These are phyloP conservation scores for Falco berigora DNA, from an alignment of 2,797 vertebrate species.

Conservation along the genomic window DNA sequence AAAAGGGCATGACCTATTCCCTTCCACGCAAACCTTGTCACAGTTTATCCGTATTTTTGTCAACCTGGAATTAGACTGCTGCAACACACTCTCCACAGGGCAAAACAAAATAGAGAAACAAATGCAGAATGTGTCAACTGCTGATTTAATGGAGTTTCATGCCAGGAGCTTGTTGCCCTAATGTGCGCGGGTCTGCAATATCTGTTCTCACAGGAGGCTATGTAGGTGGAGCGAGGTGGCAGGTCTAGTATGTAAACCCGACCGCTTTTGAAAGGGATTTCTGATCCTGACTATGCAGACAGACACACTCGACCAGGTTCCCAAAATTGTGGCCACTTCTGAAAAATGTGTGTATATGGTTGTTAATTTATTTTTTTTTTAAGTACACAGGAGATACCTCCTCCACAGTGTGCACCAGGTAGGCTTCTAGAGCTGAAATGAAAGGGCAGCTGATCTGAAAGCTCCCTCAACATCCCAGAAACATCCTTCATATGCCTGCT, in stretches of 20 bases:
- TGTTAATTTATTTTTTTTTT: background rate
- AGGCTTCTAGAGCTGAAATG: background rate
- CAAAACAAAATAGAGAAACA: slow-evolving; percentile 60
- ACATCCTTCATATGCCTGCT: background rate
- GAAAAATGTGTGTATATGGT: background rate
- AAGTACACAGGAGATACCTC: background rate
- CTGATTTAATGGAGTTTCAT: slow-evolving; percentile 51
- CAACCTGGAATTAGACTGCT: slow-evolving; percentile 44
- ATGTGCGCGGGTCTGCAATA: fast-evolving
- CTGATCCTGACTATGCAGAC: background rate
- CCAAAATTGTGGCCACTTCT: background rate
- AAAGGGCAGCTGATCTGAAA: background rate
- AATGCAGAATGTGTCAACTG: slow-evolving; percentile 53
- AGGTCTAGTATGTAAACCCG: background rate
- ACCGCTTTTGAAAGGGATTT: background rate
- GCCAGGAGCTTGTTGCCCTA: slow-evolving; percentile 42
- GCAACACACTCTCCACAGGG: slow-evolving; percentile 59
- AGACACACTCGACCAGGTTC: background rate
- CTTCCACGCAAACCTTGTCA: slow-evolving; percentile 63
- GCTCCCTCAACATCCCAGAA: background rate
- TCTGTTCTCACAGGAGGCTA: background rate
- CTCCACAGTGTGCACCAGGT: background rate
- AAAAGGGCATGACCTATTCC: slow-evolving; percentile 66
- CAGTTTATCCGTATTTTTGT: slow-evolving; percentile 62
- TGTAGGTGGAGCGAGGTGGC: background rate